Conservation (phyloP, 2,888 invertebrate species). For the Tinea pellionella region DNA sequence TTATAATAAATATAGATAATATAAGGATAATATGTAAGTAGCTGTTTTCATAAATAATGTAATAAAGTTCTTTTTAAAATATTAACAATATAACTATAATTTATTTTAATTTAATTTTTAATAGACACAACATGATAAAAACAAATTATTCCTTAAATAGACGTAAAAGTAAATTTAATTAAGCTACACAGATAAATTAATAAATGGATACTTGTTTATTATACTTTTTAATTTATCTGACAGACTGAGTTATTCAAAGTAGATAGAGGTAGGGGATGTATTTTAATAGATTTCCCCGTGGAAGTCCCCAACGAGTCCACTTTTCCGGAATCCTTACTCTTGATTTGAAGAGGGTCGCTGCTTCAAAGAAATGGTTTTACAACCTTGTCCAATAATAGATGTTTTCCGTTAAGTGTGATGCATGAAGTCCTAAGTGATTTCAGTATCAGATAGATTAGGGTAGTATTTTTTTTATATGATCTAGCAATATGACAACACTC, state of each 20-base stretch:
- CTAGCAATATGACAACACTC: too few relatives aligned
- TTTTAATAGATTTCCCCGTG: conserved; percentile 14
- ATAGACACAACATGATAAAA: too few relatives aligned
- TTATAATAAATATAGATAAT: neutral
- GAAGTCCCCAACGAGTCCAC: conserved; percentile 1
- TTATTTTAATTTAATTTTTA: too few relatives aligned
- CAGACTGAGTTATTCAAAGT: neutral
- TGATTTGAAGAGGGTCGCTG: conserved; percentile 51
- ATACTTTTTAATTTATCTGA: conserved; percentile 2
- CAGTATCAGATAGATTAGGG: neutral
- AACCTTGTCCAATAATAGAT: conserved; percentile 55
- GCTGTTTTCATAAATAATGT: too few relatives aligned
- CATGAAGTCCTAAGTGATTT: conserved; percentile 7
- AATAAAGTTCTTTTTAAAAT: too few relatives aligned
- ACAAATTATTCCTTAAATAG: too few relatives aligned
- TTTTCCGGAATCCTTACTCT: conserved; percentile 32
- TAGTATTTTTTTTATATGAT: neutral
- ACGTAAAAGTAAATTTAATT: neutral
- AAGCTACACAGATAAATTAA: neutral
- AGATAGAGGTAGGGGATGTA: conserved; percentile 6
- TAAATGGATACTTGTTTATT: neutral
- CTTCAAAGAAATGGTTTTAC: conserved; percentile 42
- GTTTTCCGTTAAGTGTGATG: conserved; percentile 36
- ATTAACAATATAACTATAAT: too few relatives aligned
- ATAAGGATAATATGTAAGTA: too few relatives aligned